These are phyloP conservation scores for Drosophila cognata DNA, from an alignment of 2,888 invertebrate species.

Conservation along the genomic window DNA sequence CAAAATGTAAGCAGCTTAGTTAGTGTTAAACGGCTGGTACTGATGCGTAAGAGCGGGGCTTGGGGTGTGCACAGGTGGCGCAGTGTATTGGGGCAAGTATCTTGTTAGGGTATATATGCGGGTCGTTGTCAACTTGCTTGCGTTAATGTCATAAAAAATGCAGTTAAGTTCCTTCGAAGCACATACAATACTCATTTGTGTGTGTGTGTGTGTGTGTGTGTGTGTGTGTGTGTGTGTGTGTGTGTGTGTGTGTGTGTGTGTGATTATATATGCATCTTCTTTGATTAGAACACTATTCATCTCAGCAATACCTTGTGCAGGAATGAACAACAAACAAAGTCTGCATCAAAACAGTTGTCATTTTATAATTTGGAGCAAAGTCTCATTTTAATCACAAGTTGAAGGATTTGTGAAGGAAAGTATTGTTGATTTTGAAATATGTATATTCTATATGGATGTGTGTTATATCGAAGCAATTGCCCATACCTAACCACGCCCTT, in stretches of 20 bases:
- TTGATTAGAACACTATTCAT: not conserved
- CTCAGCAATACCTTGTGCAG: not conserved
- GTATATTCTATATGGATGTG: not conserved
- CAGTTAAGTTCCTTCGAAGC: conserved; percentile 21
- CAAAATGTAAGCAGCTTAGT: conserved; percentile 69
- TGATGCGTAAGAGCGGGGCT: conserved; percentile 30
- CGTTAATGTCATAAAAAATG: conserved; percentile 20
- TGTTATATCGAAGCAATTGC: not conserved
- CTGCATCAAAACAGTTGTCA: not conserved
- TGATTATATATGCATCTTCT: not conserved
- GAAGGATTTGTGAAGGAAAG: not conserved
- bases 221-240: not conserved
- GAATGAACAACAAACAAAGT: not conserved
- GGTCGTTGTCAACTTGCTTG: not conserved
- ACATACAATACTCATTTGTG: conserved; percentile 4
- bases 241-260: not conserved
- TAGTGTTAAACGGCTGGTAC: conserved; percentile 75
- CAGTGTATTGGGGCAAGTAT: not conserved
- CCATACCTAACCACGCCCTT: not conserved
- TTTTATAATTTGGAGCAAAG: not conserved
- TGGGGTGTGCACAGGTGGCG: not conserved
- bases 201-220: not conserved
- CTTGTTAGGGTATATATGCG: not conserved
- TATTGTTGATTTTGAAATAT: not conserved
- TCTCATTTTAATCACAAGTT: not conserved